phyloP scores from a whole-genome alignment of 2,888 invertebrate species.

The Argyresthia goedartella region DNA sequence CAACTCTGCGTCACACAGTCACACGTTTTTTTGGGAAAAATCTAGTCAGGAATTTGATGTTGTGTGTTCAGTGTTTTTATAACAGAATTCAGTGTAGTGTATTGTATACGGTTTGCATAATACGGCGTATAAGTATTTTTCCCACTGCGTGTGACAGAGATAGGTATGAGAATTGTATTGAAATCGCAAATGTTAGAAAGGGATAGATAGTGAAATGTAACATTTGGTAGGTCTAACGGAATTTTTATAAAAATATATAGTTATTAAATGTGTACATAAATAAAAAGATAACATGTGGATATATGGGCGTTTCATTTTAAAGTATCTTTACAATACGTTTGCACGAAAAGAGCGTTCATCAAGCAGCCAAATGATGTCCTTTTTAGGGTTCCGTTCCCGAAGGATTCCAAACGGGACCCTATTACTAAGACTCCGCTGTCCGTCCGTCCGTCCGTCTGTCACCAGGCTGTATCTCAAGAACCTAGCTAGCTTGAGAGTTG shows the following conservation, averaged over 20 bases:
- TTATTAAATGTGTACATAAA: conserved; percentile 43
- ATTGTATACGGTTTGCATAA: conserved; percentile 7
- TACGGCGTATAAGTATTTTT: conserved; percentile 8
- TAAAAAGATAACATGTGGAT: conserved; percentile 39
- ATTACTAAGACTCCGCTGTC: too few species aligned
- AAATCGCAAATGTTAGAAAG: conserved; percentile 5
- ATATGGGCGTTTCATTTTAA: conserved; percentile 19
- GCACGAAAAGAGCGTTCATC: too few species aligned
- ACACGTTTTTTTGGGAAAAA: conserved; percentile 20
- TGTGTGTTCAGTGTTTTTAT: not conserved
- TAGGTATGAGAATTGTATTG: not conserved
- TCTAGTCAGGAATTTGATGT: conserved; percentile 16
- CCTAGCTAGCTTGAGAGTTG: too few species aligned
- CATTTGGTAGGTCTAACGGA: conserved; percentile 22
- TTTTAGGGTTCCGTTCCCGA: too few species aligned
- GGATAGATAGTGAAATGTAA: conserved; percentile 20
- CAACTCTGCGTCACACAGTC: too few species aligned
- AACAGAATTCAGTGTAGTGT: too few species aligned
- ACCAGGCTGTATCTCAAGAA: too few species aligned
- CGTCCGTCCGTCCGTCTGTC: too few species aligned
- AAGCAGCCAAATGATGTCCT: too few species aligned
- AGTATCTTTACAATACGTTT: too few species aligned
- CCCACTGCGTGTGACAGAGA: conserved; percentile 5
- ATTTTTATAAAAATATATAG: conserved; percentile 40
- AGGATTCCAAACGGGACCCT: too few species aligned